Conservation (phyloP, 2,888 invertebrate species). For the Eupithecia abbreviata region DNA sequence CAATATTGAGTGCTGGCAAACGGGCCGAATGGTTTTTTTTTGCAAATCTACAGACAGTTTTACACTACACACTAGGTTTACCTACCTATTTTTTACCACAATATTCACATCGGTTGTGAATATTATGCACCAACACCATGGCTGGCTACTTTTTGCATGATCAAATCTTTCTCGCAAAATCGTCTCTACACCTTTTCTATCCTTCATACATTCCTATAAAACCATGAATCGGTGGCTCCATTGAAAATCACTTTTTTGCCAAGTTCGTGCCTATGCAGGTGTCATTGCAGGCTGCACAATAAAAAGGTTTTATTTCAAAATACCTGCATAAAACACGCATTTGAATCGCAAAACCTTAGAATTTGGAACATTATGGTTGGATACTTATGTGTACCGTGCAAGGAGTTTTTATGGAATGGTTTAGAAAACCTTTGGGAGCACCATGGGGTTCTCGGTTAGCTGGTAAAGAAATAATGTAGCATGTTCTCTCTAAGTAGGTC, state of each 20-base stretch:
- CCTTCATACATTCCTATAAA: conserved; percentile 57
- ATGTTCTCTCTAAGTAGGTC: neutral
- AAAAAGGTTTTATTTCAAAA: conserved; percentile 49
- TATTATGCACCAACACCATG: neutral
- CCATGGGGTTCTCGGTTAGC: neutral
- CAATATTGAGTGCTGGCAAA: neutral
- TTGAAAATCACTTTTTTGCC: conserved; percentile 65
- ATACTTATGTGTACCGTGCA: conserved; percentile 50
- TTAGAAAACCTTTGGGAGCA: conserved; percentile 8
- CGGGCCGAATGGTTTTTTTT: neutral
- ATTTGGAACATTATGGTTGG: conserved; percentile 43
- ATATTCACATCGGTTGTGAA: neutral
- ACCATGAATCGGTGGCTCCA: conserved; percentile 64
- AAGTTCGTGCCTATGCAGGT: conserved; percentile 78
- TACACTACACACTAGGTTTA: neutral
- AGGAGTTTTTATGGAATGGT: conserved; percentile 28
- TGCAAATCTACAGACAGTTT: neutral
- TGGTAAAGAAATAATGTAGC: neutral
- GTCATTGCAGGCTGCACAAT: conserved; percentile 54
- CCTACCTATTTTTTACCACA: neutral
- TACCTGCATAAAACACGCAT: conserved; percentile 62
- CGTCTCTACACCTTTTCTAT: conserved; percentile 48
- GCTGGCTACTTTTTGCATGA: neutral
- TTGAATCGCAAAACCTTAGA: conserved; percentile 40
- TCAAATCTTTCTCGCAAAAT: conserved; percentile 8